Percentiles rank a stretch among this genome's conserved stretches.
phyloP scores from a whole-genome alignment of 1,140 invertebrate genomes.

The Ceratoteleas bidentatus region DNA sequence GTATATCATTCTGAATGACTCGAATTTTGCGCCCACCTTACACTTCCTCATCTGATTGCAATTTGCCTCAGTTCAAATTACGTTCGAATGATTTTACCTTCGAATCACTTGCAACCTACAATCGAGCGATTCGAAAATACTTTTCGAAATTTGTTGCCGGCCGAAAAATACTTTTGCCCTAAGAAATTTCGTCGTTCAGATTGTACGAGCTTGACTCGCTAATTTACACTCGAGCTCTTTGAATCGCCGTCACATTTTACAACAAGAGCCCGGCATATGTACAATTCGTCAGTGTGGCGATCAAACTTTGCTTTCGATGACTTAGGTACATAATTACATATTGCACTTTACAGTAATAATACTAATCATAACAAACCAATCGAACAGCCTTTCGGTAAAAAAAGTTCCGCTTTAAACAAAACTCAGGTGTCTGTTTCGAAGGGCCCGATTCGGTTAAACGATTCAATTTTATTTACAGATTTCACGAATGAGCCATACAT shows the following conservation, averaged over 20 bases:
- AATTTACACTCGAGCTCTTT: conserved; percentile 31
- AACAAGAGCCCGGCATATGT: background rate
- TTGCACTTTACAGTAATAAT: conserved; percentile 7
- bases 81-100: background rate
- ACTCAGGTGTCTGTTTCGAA: too few species aligned
- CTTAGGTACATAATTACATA: conserved; percentile 12
- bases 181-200: too few species aligned
- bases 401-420: too few species aligned
- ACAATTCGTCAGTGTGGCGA: too few species aligned
- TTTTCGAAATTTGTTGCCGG: too few species aligned
- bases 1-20: conserved; percentile 25
- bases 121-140: background rate
- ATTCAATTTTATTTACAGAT: too few species aligned
- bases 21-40: conserved; percentile 24
- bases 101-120: background rate
- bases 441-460: too few species aligned
- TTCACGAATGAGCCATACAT: too few species aligned
- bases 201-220: conserved; percentile 1
- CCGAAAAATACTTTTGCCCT: too few species aligned
- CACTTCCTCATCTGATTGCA: conserved; percentile 16
- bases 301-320: background rate
- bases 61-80: background rate
- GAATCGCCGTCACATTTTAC: conserved; percentile 21
- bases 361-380: background rate
- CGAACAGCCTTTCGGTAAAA: too few species aligned